Evolutionary conservation across 2,113 vertebrate genomes (phyloP).

Genomic region (Cettia cetti): DNA sequence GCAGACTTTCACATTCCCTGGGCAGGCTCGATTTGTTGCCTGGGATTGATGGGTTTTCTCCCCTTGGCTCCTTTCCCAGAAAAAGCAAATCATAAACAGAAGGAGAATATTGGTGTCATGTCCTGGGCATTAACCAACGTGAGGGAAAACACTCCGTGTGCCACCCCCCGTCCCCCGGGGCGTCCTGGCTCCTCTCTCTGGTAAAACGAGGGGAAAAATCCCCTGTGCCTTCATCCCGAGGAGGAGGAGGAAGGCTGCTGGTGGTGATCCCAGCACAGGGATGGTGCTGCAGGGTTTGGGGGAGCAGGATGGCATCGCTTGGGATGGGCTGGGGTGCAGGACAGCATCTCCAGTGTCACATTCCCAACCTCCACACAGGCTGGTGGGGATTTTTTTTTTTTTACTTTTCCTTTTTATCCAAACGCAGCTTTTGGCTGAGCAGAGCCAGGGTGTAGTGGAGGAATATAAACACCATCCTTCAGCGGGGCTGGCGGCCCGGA

Average conservation of each 20-base stretch:
- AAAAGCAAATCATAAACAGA: constrained; percentile 59
- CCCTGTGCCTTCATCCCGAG: background rate
- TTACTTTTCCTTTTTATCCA: background rate
- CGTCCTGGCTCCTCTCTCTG: accelerated
- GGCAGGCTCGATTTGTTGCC: constrained; percentile 20
- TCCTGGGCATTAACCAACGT: background rate
- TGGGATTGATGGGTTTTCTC: constrained; percentile 50
- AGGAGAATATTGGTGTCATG: constrained; percentile 43
- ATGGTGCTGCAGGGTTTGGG: background rate
- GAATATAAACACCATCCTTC: constrained; percentile 37
- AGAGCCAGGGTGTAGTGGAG: background rate
- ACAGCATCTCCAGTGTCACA: accelerated
- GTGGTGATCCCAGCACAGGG: background rate
- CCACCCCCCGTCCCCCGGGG: accelerated
- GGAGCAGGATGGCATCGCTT: background rate
- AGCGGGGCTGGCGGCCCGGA: background rate
- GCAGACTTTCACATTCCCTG: background rate
- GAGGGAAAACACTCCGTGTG: background rate
- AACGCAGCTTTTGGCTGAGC: background rate
- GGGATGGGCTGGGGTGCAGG: background rate
- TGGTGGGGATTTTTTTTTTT: background rate
- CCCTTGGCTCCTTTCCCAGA: constrained; percentile 55
- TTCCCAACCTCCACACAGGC: background rate
- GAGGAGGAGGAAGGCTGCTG: background rate
- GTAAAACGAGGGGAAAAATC: accelerated